Evolutionary conservation across 92 coral and sea anemone genomes (phyloP), one percentile per base, ranked within the genome.

Genomic region (Phenganax subtilis): DNA sequence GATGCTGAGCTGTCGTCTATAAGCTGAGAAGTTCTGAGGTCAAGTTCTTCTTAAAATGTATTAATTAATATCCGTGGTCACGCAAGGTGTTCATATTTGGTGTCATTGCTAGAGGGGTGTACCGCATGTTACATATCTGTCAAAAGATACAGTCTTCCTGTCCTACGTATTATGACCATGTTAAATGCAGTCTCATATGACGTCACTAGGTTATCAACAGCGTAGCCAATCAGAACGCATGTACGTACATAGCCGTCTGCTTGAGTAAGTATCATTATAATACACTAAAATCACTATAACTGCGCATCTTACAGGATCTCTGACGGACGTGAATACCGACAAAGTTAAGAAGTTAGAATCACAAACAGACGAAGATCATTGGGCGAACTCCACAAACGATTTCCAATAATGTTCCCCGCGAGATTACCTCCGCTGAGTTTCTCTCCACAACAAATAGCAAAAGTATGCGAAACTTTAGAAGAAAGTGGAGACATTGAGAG

Each of bases 401-500:
- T 37, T 37, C 8, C 59, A 73, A 20, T 9, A 15, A 65, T 65
- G 75, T 55, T 79, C 30, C 57, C 83, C 4, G 97, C 99, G 52
- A 97, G 97, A 86, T 88, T 96, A 60, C 99, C 99, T 58, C 88
- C 93, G 57, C 90, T 96, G 80, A 90, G 90, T 88, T 96, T 96
- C 84, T 88, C 96, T 61, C 97, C 99, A 54, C 90, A 91, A 70
- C 99, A 96, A 83, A 96, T 96, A 69, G 99, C 99, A 66, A 94
- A 90, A 57, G 99, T 96, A 62, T 96, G 99, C 88, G 99, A 96
- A 78, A 96, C 99, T 47, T 86, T 96, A 58, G 99, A 96, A 64
- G 99, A 92, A 73, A 96, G 99, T 83, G 99, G 99, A 31, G 99
- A 96, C 85, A 89, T 96, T 75, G 99, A 96, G 84, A 89, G 99